Evolutionary conservation across 2,888 invertebrate genomes (phyloP).

Genomic region (Melanchra persicariae): DNA sequence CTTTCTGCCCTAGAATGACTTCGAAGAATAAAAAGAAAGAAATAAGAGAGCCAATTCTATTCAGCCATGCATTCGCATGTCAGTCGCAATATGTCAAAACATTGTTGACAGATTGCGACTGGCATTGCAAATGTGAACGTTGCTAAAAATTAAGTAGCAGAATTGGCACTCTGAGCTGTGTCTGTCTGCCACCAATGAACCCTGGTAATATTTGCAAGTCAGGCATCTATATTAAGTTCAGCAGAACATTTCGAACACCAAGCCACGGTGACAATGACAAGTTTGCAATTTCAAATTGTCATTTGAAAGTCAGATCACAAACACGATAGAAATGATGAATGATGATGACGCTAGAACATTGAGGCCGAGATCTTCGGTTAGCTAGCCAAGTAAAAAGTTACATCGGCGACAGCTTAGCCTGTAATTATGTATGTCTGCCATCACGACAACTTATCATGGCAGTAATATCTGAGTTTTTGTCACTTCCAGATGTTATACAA

Average conservation of each 20-base stretch:
- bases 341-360: conserved; percentile 29
- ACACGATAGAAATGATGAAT: conserved; percentile 40
- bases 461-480: conserved; percentile 39
- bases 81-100: too few species aligned
- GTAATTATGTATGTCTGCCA: conserved; percentile 36
- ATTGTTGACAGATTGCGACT: too few species aligned
- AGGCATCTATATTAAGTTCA: background rate
- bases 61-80: too few species aligned
- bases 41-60: too few species aligned
- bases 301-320: conserved; percentile 29
- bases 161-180: too few species aligned
- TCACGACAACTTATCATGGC: conserved; percentile 39
- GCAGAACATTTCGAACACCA: background rate
- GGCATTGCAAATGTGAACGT: too few species aligned
- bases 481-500: conserved; percentile 17
- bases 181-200: background rate
- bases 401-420: conserved; percentile 9
- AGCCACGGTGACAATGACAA: background rate
- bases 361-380: conserved; percentile 28
- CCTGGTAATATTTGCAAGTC: background rate
- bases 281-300: conserved; percentile 9
- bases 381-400: conserved; percentile 36
- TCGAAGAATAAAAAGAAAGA: too few species aligned
- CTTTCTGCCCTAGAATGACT: background rate
- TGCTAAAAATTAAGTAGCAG: too few species aligned